These are phyloP conservation scores for Caretta caretta DNA, from an alignment of 2,113 vertebrate species.

Conservation along the genomic window DNA sequence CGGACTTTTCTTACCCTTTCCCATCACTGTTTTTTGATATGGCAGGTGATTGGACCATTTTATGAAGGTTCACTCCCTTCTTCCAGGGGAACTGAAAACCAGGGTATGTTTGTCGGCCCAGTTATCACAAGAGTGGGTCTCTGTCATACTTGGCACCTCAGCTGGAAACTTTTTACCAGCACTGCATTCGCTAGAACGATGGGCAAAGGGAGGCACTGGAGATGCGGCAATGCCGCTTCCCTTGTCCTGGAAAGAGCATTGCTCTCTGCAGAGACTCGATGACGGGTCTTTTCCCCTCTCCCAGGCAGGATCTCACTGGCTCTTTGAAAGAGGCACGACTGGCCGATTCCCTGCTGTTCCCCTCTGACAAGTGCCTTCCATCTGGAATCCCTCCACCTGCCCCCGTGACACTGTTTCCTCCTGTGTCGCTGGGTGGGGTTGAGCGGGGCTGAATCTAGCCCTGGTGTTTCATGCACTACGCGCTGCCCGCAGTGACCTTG, in stretches of 20 bases:
- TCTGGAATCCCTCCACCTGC: background rate
- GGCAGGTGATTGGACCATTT: background rate
- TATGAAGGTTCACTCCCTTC: background rate
- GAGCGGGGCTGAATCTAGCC: background rate
- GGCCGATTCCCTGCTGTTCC: background rate
- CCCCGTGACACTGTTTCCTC: background rate
- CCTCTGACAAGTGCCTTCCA: background rate
- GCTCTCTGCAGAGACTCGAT: background rate
- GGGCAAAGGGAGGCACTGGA: background rate
- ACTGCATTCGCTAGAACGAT: too few relatives aligned
- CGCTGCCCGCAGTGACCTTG: background rate
- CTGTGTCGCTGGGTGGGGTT: rapidly evolving
- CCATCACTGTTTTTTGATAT: background rate
- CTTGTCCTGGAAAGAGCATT: background rate
- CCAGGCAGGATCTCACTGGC: background rate
- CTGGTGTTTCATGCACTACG: background rate
- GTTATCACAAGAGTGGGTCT: background rate
- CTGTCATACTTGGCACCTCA: background rate
- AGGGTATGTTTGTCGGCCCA: background rate
- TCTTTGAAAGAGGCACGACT: background rate
- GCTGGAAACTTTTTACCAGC: background rate
- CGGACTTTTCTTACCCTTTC: too few relatives aligned
- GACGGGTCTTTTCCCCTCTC: background rate
- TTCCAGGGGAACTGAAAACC: background rate
- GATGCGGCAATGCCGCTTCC: rapidly evolving